Conservation (phyloP, 2,797 vertebrate genomes). For the Podargus strigoides region DNA sequence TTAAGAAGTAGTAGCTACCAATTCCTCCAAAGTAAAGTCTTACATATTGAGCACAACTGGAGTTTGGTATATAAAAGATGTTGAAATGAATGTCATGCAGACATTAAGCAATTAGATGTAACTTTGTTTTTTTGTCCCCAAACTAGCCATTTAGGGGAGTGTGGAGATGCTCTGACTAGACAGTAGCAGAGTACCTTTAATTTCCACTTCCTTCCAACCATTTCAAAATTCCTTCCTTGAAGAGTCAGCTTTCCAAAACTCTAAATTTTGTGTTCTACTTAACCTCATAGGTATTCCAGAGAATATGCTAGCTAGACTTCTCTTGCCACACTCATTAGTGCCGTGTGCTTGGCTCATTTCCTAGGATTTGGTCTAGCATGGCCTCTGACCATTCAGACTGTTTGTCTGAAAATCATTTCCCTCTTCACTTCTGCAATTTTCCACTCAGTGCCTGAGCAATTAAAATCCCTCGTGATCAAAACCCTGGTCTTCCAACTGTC, state of each 20-base stretch:
- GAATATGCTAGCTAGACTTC: neutral
- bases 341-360: conserved; percentile 47
- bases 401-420: conserved; percentile 49
- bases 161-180: neutral
- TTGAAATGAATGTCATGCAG: neutral
- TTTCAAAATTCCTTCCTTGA: conserved; percentile 36
- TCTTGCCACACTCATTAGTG: conserved; percentile 42
- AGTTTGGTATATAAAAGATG: neutral
- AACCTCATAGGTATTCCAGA: neutral
- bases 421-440: conserved; percentile 52
- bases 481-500: conserved; percentile 39
- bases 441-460: conserved; percentile 52
- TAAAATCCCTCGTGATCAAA: conserved; percentile 57
- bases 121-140: neutral
- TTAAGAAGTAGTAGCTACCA: neutral
- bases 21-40: neutral
- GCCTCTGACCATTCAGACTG: conserved; percentile 36
- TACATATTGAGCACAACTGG: neutral
- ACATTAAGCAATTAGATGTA: neutral
- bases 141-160: neutral
- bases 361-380: conserved; percentile 36
- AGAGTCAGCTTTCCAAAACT: conserved; percentile 27
- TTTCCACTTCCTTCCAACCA: neutral
- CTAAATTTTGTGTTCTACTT: neutral
- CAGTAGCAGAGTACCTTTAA: neutral